These are phyloP conservation scores for Acanthornis magna DNA, from an alignment of 2,797 vertebrate species.

Conservation along the genomic window DNA sequence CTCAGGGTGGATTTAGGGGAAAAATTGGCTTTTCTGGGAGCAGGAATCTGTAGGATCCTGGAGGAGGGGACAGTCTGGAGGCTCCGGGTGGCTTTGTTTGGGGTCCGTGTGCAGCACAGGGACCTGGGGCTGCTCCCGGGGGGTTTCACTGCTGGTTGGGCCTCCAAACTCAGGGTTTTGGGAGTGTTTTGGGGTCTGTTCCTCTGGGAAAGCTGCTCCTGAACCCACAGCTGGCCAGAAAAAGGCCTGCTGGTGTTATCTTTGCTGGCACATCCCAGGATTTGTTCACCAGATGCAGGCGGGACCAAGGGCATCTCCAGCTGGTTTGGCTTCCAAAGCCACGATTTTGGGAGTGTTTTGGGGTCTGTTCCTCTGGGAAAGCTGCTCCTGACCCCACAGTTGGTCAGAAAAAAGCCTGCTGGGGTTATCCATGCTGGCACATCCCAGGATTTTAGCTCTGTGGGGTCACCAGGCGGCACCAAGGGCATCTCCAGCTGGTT, in stretches of 20 bases:
- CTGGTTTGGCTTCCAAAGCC: background rate
- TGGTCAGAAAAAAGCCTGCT: too few relatives aligned
- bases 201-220: background rate
- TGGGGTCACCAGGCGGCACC: background rate
- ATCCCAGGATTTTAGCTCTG: background rate
- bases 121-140: background rate
- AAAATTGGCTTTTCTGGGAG: background rate
- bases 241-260: background rate
- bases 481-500: background rate
- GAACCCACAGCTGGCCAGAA: background rate
- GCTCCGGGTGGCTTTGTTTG: too few relatives aligned
- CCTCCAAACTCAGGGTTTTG: background rate
- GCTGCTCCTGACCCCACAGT: background rate
- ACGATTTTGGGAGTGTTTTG: rapidly evolving
- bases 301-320: background rate
- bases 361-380: rapidly evolving
- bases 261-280: background rate
- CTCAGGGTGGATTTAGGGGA: too few relatives aligned
- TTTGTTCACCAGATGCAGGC: rapidly evolving
- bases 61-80: background rate
- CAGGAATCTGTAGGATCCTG: background rate
- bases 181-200: rapidly evolving
- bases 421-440: too few relatives aligned
- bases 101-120: rapidly evolving
- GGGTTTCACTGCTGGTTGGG: rapidly evolving